Evolutionary conservation across 1,140 invertebrate species (phyloP).

Genomic region (Parapsyche elsis): DNA sequence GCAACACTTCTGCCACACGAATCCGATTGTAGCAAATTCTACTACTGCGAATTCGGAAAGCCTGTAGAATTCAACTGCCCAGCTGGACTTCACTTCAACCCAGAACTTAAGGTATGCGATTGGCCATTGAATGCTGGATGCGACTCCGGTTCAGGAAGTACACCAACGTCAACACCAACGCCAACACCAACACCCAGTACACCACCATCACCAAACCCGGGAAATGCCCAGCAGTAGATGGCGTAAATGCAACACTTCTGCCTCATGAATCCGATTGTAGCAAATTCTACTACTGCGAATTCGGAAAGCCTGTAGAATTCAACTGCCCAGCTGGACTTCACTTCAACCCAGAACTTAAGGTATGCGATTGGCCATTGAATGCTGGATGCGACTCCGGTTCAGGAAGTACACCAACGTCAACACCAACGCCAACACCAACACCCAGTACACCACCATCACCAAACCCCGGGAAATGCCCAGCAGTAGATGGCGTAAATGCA

Average conservation of each 20-base stretch:
- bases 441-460: conserved; percentile 46
- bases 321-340: conserved; percentile 62
- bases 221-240: not conserved
- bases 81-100: conserved; percentile 62
- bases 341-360: conserved; percentile 59
- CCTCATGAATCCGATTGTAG: conserved; percentile 62
- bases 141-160: not conserved
- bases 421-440: conserved; percentile 5
- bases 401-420: not conserved
- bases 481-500: not conserved
- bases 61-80: conserved; percentile 62
- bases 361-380: not conserved
- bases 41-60: conserved; percentile 62
- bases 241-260: conserved; percentile 38
- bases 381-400: not conserved
- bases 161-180: not conserved
- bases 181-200: not conserved
- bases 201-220: not conserved
- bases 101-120: conserved; percentile 15
- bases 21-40: conserved; percentile 63
- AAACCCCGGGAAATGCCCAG: not conserved
- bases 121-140: conserved; percentile 45
- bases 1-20: conserved; percentile 58
- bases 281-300: conserved; percentile 65
- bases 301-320: conserved; percentile 58